Percentiles rank a stretch among this genome's conserved stretches.
Evolutionary conservation across 1,140 invertebrate species (phyloP).

Genomic region (Lucilia sericata): DNA sequence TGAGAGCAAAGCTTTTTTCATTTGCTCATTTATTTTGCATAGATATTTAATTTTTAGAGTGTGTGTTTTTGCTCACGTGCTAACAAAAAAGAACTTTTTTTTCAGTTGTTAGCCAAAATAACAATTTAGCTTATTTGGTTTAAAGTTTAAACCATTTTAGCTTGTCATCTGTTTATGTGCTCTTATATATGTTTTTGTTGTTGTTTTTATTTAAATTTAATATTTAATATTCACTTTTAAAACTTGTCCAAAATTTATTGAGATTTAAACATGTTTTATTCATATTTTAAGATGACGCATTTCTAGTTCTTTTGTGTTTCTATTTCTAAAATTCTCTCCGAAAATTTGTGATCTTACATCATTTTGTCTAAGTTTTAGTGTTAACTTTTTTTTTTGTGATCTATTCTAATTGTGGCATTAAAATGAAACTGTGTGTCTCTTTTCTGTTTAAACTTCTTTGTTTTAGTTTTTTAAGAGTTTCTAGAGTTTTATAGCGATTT

Average conservation of each 20-base stretch:
- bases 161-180: too few relatives aligned
- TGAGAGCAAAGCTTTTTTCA: not conserved
- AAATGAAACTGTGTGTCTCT: not conserved
- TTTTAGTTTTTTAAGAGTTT: not conserved
- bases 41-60: not conserved
- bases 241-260: not conserved
- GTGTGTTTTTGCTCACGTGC: conserved; percentile 14
- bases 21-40: not conserved
- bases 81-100: not conserved
- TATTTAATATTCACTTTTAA: not conserved
- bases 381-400: not conserved
- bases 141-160: too few relatives aligned
- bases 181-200: not conserved
- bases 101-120: not conserved
- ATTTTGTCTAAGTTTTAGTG: not conserved
- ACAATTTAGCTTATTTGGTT: not conserved
- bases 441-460: not conserved
- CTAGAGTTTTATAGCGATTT: not conserved
- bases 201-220: not conserved
- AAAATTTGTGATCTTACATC: not conserved
- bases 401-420: conserved; percentile 23
- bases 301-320: not conserved
- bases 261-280: not conserved
- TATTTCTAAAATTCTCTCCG: not conserved
- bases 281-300: not conserved